Conservation (phyloP, 2,888 invertebrate genomes). For the Miltochrista miniata region DNA sequence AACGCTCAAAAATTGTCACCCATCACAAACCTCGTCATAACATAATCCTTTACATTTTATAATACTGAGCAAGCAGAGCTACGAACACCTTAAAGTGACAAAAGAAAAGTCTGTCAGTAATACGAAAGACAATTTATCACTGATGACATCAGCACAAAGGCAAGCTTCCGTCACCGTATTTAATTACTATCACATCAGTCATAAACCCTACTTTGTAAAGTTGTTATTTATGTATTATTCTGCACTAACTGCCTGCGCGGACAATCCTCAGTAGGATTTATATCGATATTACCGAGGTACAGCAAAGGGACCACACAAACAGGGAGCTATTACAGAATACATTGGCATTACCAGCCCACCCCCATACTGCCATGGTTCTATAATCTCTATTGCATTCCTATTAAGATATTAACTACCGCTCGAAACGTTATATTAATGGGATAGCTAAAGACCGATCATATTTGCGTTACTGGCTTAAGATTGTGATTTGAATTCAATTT, state of each 20-base stretch:
- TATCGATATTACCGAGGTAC: slow-evolving; percentile 48
- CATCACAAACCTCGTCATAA: too few species aligned
- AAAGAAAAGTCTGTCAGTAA: neutral
- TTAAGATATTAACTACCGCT: slow-evolving; percentile 78
- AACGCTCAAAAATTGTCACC: too few species aligned
- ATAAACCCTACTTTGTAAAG: slow-evolving; percentile 25
- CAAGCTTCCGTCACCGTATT: slow-evolving; percentile 2
- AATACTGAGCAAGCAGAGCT: too few species aligned
- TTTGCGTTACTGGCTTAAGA: slow-evolving; percentile 37
- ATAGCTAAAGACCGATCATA: slow-evolving; percentile 24
- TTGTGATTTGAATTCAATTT: slow-evolving; percentile 42
- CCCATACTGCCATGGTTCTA: slow-evolving; percentile 48
- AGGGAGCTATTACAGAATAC: slow-evolving; percentile 42
- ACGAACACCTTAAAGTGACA: too few species aligned
- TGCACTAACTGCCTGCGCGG: slow-evolving; percentile 36
- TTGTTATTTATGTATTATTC: slow-evolving; percentile 41
- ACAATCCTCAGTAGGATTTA: slow-evolving; percentile 41
- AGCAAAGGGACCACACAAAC: slow-evolving; percentile 69
- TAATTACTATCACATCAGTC: slow-evolving; percentile 24
- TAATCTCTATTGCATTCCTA: slow-evolving; percentile 78
- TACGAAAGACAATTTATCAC: neutral
- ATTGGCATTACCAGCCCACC: slow-evolving; percentile 53
- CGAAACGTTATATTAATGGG: slow-evolving; percentile 67
- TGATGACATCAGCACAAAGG: neutral
- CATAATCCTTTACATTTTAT: too few species aligned